phyloP scores from a whole-genome alignment of 92 coral and sea anemone species.

The Palythoa grandiflora region DNA sequence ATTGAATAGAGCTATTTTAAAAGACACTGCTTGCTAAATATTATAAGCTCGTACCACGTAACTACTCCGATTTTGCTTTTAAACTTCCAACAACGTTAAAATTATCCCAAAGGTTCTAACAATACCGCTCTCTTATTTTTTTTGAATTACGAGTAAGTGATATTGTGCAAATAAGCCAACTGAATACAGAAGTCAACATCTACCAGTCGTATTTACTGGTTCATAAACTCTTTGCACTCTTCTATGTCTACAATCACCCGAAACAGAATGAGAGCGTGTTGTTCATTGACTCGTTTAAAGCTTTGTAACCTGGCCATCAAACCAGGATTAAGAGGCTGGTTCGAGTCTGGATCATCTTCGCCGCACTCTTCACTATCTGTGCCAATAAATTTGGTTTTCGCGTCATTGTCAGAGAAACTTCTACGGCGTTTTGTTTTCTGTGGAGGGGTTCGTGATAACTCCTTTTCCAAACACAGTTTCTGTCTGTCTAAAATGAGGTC shows the following conservation, averaged over 20 bases:
- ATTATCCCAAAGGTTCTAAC: neutral
- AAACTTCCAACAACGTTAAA: too few relatives aligned
- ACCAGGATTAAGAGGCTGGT: constrained; percentile 18
- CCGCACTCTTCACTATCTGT: neutral
- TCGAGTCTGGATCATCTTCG: neutral
- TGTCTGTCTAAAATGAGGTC: constrained; percentile 84
- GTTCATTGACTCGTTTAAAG: constrained; percentile 65
- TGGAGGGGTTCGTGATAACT: constrained; percentile 25
- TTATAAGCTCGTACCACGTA: too few relatives aligned
- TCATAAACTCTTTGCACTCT: constrained; percentile 52
- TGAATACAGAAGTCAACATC: too few relatives aligned
- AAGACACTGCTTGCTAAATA: too few relatives aligned
- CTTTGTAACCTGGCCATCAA: constrained; percentile 56
- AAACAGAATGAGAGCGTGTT: constrained; percentile 55
- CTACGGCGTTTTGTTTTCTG: neutral
- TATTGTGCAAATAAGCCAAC: too few relatives aligned
- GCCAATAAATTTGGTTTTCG: neutral
- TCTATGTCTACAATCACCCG: constrained; percentile 60
- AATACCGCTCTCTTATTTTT: neutral
- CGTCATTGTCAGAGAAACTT: neutral
- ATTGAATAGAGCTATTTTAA: too few relatives aligned
- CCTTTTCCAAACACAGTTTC: constrained; percentile 51
- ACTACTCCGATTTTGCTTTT: too few relatives aligned
- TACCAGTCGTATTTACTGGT: neutral
- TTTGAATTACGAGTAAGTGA: too few relatives aligned